Evolutionary conservation across 2,797 vertebrate genomes (phyloP).

Genomic region (Danio kyathit): DNA sequence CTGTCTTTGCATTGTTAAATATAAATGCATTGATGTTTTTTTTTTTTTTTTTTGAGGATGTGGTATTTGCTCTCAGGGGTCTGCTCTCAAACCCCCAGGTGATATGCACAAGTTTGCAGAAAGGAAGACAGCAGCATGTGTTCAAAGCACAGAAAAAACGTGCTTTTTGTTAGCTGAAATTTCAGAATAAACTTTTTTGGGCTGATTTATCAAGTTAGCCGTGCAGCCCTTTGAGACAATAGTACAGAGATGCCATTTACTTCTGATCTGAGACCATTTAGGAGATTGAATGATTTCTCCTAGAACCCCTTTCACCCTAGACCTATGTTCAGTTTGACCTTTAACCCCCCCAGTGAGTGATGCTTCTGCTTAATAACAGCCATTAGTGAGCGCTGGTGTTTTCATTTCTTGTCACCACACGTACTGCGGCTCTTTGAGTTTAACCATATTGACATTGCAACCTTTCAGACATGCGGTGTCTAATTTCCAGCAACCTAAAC

Average conservation of each 20-base stretch:
- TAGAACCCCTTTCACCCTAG: not conserved
- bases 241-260: conserved; percentile 5
- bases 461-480: not conserved
- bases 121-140: conserved; percentile 12
- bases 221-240: not conserved
- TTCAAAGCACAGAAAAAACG: conserved; percentile 31
- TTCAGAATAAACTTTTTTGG: conserved; percentile 29
- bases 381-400: conserved; percentile 40
- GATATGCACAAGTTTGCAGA: conserved; percentile 42
- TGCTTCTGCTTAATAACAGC: conserved; percentile 21
- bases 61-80: conserved; percentile 45
- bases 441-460: conserved; percentile 1
- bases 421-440: conserved; percentile 7
- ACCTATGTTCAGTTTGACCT: conserved; percentile 51
- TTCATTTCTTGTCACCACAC: conserved; percentile 7
- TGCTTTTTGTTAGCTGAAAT: conserved; percentile 45
- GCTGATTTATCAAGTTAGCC: conserved; percentile 48
- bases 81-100: not conserved
- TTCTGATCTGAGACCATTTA: conserved; percentile 23
- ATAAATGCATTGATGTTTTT: conserved; percentile 13
- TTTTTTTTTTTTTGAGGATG: conserved; percentile 9
- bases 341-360: conserved; percentile 29
- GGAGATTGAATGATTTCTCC: not conserved
- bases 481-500: not conserved
- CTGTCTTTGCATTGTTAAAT: conserved; percentile 6